Conservation (phyloP, 2,888 invertebrate genomes). For the Campoletis raptor region DNA sequence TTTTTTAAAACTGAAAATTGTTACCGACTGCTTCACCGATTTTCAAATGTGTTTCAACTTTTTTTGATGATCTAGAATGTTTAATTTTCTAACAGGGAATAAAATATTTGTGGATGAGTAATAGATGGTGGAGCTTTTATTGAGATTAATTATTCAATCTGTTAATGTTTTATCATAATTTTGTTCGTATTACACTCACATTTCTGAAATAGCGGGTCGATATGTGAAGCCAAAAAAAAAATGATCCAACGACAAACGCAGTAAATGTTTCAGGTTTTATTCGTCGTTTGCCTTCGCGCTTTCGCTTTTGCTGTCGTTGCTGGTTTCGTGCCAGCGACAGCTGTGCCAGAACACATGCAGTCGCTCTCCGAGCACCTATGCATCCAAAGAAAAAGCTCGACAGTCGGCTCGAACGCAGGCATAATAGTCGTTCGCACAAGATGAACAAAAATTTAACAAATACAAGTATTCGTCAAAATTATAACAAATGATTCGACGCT, state of each 20-base stretch:
- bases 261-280: slow-evolving; percentile 47
- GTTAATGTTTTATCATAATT: not conserved
- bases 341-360: slow-evolving; percentile 63
- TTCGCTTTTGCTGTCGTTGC: slow-evolving; percentile 48
- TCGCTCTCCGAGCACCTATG: slow-evolving; percentile 34
- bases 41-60: not conserved
- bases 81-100: not conserved
- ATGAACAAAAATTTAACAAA: not conserved
- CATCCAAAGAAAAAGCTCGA: slow-evolving; percentile 21
- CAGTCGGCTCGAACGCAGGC: slow-evolving; percentile 12
- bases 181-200: not conserved
- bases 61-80: not conserved
- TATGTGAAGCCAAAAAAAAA: not conserved
- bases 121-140: not conserved
- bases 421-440: not conserved
- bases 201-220: not conserved
- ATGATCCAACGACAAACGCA: slow-evolving; percentile 10
- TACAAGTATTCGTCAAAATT: not conserved
- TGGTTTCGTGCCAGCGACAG: slow-evolving; percentile 66
- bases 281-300: slow-evolving; percentile 47
- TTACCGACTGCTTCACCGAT: not conserved
- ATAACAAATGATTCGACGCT: not conserved
- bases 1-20: not conserved
- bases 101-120: not conserved
- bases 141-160: not conserved